phyloP scores from a whole-genome alignment of 2,888 invertebrate species.

The Aporophyla nigra region DNA sequence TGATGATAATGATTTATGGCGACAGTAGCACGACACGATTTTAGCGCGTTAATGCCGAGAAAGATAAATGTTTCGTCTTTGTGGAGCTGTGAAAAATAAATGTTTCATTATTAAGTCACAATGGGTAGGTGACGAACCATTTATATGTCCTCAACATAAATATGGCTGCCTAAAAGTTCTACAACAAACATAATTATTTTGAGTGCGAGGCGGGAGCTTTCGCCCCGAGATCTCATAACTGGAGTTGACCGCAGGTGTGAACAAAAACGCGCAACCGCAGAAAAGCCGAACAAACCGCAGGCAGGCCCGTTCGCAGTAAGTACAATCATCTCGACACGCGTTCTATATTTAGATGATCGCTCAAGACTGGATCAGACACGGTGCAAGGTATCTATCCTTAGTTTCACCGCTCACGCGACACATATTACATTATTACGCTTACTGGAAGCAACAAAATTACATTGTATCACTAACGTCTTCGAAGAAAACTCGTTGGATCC shows the following conservation, averaged over 20 bases:
- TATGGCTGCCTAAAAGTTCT: constrained; percentile 56
- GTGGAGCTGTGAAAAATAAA: constrained; percentile 79
- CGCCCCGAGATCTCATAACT: constrained; percentile 74
- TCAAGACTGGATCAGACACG: constrained; percentile 80
- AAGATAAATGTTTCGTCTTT: constrained; percentile 87
- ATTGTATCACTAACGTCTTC: constrained; percentile 72
- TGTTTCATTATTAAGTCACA: constrained; percentile 71
- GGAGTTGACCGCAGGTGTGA: constrained; percentile 82
- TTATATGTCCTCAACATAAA: constrained; percentile 59
- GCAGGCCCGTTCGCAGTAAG: constrained; percentile 78
- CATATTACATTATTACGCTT: constrained; percentile 70
- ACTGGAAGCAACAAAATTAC: constrained; percentile 74
- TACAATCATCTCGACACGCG: constrained; percentile 83
- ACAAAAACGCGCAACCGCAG: constrained; percentile 84
- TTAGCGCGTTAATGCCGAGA: constrained; percentile 85
- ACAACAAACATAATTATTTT: constrained; percentile 62
- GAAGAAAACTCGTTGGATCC: constrained; percentile 69
- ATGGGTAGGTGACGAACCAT: constrained; percentile 65
- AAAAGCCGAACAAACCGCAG: constrained; percentile 79
- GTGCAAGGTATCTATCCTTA: constrained; percentile 76
- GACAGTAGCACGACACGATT: constrained; percentile 86
- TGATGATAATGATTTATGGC: constrained; percentile 90
- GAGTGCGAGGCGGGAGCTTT: constrained; percentile 63
- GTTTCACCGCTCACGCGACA: constrained; percentile 72
- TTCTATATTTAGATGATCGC: constrained; percentile 85